A percentile compares a stretch with the other conserved stretches of the same genome.
These are phyloP conservation scores for Idaea biselata DNA, from an alignment of 2,888 invertebrate species.

Conservation along the genomic window DNA sequence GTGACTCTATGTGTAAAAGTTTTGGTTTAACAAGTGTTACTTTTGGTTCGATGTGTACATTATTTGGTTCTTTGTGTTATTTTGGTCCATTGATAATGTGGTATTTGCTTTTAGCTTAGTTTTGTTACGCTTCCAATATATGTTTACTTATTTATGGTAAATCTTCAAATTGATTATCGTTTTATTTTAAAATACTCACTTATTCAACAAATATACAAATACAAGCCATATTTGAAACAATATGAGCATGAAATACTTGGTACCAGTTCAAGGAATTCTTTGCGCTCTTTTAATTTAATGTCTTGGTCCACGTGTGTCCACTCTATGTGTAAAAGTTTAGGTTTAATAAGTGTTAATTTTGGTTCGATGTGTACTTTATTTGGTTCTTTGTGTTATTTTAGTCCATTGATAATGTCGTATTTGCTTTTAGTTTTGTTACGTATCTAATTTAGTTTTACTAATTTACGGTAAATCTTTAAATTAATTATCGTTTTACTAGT, in stretches of 20 bases:
- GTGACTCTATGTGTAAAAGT: neutral
- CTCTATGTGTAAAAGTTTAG: neutral
- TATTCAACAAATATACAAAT: constrained; percentile 33
- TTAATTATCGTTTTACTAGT: neutral
- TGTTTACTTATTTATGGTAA: neutral
- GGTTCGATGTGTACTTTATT: neutral
- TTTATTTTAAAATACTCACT: neutral
- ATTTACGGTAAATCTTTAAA: neutral
- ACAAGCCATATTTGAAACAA: constrained; percentile 59
- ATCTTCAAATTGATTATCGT: neutral
- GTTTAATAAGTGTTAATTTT: neutral
- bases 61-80: neutral
- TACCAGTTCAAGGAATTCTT: neutral
- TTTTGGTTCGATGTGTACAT: neutral
- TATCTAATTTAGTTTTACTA: neutral
- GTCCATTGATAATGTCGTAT: neutral
- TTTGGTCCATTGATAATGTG: neutral
- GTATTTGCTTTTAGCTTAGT: neutral
- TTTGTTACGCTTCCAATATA: neutral
- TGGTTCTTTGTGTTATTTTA: neutral
- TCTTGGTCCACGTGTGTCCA: too few species aligned
- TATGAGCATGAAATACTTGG: constrained; percentile 45
- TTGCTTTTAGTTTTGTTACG: neutral
- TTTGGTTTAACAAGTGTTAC: neutral
- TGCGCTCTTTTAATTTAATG: neutral